A percentile compares a stretch with the other conserved stretches of the same genome.
Conservation (phyloP, 92 coral and sea anemone species). For the Umimayanthus chanpuru region DNA sequence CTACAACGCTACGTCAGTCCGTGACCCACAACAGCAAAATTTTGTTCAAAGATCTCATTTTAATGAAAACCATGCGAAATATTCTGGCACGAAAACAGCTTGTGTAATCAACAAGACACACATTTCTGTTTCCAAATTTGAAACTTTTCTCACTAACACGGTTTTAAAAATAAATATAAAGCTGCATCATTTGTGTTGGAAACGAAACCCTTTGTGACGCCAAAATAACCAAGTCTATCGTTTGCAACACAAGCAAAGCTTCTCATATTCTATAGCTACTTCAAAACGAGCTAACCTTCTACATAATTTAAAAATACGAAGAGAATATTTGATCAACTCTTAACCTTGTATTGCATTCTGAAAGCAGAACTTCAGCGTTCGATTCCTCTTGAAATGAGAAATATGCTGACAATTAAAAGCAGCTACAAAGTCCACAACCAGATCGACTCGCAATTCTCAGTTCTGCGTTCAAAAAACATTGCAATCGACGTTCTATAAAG, state of each 20-base stretch:
- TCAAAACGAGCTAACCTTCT: not conserved
- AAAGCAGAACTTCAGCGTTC: slow-evolving; percentile 36
- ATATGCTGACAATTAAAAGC: slow-evolving; percentile 29
- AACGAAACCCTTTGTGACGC: slow-evolving; percentile 43
- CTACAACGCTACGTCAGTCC: not conserved
- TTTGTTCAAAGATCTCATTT: not conserved
- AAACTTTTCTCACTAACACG: not conserved
- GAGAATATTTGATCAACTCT: not conserved
- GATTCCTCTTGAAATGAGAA: not conserved
- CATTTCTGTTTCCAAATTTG: not conserved
- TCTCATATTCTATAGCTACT: not conserved
- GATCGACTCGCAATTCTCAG: not conserved
- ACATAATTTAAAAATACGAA: slow-evolving; percentile 3
- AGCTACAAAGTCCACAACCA: slow-evolving; percentile 33
- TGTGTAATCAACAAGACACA: slow-evolving; percentile 2
- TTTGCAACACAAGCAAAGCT: not conserved
- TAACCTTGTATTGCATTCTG: slow-evolving; percentile 1
- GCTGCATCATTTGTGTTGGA: not conserved
- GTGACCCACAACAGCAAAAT: not conserved
- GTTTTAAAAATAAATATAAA: not conserved
- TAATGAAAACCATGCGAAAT: not conserved
- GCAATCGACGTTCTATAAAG: not conserved
- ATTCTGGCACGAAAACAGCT: not conserved
- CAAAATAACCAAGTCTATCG: not conserved
- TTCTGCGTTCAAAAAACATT: slow-evolving; percentile 31